A percentile compares a stretch with the other conserved stretches of the same genome.
Conservation (phyloP, 2,888 invertebrate genomes). For the Acanthococcus lagerstroemiae region DNA sequence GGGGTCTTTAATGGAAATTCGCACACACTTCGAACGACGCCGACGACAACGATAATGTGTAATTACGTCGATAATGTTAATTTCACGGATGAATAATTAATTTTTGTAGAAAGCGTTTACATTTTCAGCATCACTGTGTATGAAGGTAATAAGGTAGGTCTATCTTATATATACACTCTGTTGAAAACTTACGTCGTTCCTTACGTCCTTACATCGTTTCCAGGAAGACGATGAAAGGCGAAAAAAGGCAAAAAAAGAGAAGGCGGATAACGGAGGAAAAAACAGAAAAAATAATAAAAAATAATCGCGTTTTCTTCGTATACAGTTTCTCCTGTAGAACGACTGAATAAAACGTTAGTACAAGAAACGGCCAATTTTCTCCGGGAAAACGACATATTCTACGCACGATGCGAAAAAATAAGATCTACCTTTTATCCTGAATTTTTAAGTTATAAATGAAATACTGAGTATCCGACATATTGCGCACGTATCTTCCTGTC, state of each 20-base stretch:
- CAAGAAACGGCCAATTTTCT: conserved; percentile 24
- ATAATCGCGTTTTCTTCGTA: background rate
- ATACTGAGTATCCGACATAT: background rate
- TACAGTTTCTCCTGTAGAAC: background rate
- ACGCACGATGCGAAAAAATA: conserved; percentile 27
- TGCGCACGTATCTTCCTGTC: background rate
- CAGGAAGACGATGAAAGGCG: too few species aligned
- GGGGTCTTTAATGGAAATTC: background rate
- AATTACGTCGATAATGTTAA: conserved; percentile 19
- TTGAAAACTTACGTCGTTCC: too few species aligned
- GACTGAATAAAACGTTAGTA: background rate
- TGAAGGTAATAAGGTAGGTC: too few species aligned
- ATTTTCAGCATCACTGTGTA: too few species aligned
- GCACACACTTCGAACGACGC: background rate
- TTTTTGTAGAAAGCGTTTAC: background rate
- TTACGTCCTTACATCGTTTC: too few species aligned
- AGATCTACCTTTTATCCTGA: conserved; percentile 28
- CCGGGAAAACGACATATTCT: conserved; percentile 12
- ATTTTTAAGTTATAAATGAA: conserved; percentile 25
- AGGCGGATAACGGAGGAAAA: too few species aligned
- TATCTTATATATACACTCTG: too few species aligned
- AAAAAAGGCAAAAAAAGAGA: background rate
- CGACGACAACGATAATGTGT: background rate
- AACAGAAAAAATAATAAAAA: background rate
- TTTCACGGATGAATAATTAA: conserved; percentile 7